Conservation (phyloP, 92 coral and sea anemone species). For the Scolanthus callimorphus region DNA sequence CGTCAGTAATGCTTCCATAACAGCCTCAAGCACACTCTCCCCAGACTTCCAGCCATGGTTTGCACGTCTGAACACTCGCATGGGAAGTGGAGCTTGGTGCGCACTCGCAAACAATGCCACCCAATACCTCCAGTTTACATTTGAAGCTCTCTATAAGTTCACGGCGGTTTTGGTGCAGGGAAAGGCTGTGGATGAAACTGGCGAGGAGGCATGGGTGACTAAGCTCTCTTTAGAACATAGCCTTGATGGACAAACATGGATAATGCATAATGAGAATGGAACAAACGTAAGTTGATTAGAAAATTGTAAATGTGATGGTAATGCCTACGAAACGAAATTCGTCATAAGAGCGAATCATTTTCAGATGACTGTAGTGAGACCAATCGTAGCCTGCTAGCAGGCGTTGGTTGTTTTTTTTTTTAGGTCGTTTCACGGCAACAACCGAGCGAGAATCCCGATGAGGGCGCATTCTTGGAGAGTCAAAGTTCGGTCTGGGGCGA, state of each 20-base stretch:
- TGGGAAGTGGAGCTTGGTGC: slow-evolving; percentile 56
- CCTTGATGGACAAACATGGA: slow-evolving; percentile 37
- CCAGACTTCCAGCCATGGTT: slow-evolving; percentile 61
- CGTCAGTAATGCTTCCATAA: slow-evolving; percentile 18
- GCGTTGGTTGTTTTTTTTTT: too few species aligned
- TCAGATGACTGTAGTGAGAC: too few species aligned
- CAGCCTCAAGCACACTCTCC: slow-evolving; percentile 42
- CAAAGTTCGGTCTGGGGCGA: too few species aligned
- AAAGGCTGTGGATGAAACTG: slow-evolving; percentile 7
- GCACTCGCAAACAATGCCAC: slow-evolving; percentile 22
- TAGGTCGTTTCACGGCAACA: too few species aligned
- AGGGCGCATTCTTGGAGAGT: too few species aligned
- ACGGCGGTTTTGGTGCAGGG: slow-evolving; percentile 53
- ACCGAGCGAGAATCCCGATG: too few species aligned
- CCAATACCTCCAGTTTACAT: slow-evolving; percentile 35
- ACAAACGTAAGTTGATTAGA: slow-evolving; percentile 1
- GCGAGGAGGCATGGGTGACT: slow-evolving; percentile 62
- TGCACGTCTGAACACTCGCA: slow-evolving; percentile 44
- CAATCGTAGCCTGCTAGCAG: too few species aligned
- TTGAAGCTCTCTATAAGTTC: slow-evolving; percentile 9
- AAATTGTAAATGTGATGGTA: background rate
- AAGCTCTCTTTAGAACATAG: slow-evolving; percentile 42
- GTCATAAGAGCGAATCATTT: too few species aligned
- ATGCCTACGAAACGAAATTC: too few species aligned
- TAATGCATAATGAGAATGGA: slow-evolving; percentile 11